phyloP scores from a whole-genome alignment of 30 jellyfish, hydroid and myxozoan genomes.

The Sanderia malayensis region DNA sequence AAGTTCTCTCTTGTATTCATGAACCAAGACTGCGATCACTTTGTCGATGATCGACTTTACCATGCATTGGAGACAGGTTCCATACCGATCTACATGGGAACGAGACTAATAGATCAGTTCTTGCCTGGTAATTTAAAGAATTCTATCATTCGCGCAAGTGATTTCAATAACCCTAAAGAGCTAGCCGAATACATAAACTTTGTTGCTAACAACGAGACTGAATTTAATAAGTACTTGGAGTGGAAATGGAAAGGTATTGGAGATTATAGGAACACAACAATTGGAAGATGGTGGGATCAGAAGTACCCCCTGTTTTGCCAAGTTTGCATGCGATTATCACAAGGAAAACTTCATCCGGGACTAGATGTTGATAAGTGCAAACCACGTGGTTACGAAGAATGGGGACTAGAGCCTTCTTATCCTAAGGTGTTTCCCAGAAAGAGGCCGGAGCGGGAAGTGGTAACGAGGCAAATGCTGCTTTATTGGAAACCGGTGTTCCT shows the following conservation, averaged over 20 bases:
- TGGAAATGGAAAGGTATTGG: constrained; percentile 96
- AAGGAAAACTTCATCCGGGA: constrained; percentile 90
- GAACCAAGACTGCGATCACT: constrained; percentile 98
- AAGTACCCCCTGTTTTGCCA: constrained; percentile 93
- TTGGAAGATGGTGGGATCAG: constrained; percentile 98
- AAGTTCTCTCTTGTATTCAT: constrained; percentile 94
- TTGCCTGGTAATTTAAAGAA: constrained; percentile 77
- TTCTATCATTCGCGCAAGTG: constrained; percentile 77
- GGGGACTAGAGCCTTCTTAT: constrained; percentile 78
- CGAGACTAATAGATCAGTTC: constrained; percentile 86
- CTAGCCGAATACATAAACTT: constrained; percentile 78
- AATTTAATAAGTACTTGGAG: constrained; percentile 69
- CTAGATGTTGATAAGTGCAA: constrained; percentile 79
- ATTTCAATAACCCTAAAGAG: constrained; percentile 77
- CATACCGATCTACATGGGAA: constrained; percentile 96
- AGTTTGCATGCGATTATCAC: constrained; percentile 96
- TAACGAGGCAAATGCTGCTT: constrained; percentile 23
- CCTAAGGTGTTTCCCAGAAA: constrained; percentile 32
- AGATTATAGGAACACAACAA: constrained; percentile 75
- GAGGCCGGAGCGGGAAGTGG: constrained; percentile 31
- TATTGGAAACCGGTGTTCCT: constrained; percentile 51
- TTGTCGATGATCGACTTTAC: constrained; percentile 93
- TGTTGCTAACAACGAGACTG: constrained; percentile 86
- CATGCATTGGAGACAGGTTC: constrained; percentile 98
- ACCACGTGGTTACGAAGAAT: constrained; percentile 79